Evolutionary conservation across 2,888 invertebrate genomes (phyloP).

Genomic region (Cheiracanthium punctorium): DNA sequence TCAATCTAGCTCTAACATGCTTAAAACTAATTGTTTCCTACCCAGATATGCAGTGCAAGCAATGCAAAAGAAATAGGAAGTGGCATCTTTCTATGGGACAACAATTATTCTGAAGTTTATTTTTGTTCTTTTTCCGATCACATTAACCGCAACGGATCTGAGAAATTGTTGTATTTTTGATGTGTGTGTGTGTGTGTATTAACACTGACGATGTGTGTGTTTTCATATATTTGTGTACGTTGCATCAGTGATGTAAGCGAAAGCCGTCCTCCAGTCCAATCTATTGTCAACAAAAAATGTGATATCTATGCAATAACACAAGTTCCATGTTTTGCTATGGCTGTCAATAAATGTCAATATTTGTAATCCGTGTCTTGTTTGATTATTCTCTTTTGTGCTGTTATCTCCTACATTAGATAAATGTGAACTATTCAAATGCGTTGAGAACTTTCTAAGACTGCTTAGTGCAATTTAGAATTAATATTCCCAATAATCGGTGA

Average conservation of each 20-base stretch:
- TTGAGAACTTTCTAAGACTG: too few relatives aligned
- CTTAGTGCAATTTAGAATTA: too few relatives aligned
- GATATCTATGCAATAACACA: conserved; percentile 69
- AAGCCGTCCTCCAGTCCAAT: conserved; percentile 65
- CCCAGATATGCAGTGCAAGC: too few relatives aligned
- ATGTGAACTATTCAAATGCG: too few relatives aligned
- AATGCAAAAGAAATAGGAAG: too few relatives aligned
- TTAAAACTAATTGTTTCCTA: too few relatives aligned
- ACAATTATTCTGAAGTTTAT: background rate
- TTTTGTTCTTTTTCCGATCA: background rate
- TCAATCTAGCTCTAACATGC: too few relatives aligned
- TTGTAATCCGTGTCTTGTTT: conserved; percentile 16
- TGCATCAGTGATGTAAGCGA: conserved; percentile 33
- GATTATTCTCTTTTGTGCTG: too few relatives aligned
- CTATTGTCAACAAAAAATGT: conserved; percentile 59
- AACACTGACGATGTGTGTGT: conserved; percentile 2
- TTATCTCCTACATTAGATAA: too few relatives aligned
- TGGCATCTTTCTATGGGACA: too few relatives aligned
- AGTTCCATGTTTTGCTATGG: conserved; percentile 69
- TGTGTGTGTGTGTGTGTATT: conserved; percentile 14
- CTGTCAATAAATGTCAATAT: conserved; percentile 66
- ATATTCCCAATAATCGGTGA: too few relatives aligned
- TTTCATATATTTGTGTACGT: conserved; percentile 10
- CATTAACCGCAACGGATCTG: background rate
- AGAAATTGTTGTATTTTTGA: conserved; percentile 44